phyloP scores from a whole-genome alignment of 2,888 invertebrate genomes.

The Aethes cnicana region DNA sequence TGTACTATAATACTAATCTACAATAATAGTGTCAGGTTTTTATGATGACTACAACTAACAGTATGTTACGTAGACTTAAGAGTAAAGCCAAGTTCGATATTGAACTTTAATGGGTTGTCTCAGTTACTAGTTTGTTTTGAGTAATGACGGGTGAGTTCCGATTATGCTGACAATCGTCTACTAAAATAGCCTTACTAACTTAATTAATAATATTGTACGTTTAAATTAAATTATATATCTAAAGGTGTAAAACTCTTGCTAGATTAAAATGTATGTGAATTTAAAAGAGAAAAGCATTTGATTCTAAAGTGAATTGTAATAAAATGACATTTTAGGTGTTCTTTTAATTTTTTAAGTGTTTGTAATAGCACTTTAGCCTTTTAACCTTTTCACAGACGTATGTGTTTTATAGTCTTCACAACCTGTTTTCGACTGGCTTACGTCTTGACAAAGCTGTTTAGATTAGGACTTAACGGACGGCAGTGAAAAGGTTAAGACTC shows the following conservation, averaged over 20 bases:
- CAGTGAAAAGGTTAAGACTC: conserved; percentile 19
- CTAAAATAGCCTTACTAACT: conserved; percentile 81
- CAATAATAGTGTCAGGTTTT: no score
- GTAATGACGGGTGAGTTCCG: conserved; percentile 2
- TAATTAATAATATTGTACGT: conserved; percentile 66
- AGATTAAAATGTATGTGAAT: conserved; percentile 74
- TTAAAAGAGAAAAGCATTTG: conserved; percentile 75
- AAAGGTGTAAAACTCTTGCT: conserved; percentile 66
- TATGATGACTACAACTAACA: no score
- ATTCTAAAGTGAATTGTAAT: conserved; percentile 80
- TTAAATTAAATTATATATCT: conserved; percentile 54
- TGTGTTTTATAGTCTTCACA: neutral
- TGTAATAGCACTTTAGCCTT: conserved; percentile 13
- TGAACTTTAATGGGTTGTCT: neutral
- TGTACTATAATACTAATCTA: no score
- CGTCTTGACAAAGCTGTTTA: no score
- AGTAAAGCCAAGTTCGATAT: no score
- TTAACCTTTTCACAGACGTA: conserved; percentile 21
- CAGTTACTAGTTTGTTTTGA: neutral
- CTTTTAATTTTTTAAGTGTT: conserved; percentile 45
- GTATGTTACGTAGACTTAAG: no score
- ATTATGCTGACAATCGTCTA: conserved; percentile 55
- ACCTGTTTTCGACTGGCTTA: no score
- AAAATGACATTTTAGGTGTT: conserved; percentile 75
- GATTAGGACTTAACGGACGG: no score